Conservation (phyloP, 2,888 invertebrate genomes). For the Lissonota sp. region DNA sequence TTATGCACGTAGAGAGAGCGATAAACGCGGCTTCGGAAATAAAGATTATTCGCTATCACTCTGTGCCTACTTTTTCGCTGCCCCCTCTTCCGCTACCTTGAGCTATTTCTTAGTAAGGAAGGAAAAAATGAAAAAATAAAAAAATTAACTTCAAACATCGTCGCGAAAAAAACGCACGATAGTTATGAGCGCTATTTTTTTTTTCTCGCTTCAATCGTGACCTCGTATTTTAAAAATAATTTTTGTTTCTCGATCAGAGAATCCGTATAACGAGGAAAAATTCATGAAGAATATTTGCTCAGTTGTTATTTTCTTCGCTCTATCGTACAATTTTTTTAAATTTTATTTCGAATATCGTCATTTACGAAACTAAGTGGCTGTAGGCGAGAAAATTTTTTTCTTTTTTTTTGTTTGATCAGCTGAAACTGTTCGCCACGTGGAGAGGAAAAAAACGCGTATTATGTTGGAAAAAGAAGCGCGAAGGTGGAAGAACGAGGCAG, state of each 20-base stretch:
- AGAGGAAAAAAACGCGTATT: neutral
- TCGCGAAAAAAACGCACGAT: slow-evolving; percentile 29
- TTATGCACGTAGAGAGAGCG: slow-evolving; percentile 58
- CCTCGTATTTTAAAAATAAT: neutral
- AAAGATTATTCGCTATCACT: slow-evolving; percentile 76
- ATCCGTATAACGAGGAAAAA: slow-evolving; percentile 49
- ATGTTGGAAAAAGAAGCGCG: neutral
- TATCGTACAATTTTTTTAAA: slow-evolving; percentile 6
- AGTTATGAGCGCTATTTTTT: slow-evolving; percentile 32
- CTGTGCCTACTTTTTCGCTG: slow-evolving; percentile 66
- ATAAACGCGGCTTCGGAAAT: slow-evolving; percentile 55
- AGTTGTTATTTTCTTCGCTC: slow-evolving; percentile 67
- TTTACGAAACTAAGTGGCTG: slow-evolving; percentile 62
- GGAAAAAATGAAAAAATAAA: neutral
- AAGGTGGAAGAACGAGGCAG: neutral
- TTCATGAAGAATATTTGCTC: slow-evolving; percentile 70
- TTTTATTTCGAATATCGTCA: slow-evolving; percentile 52
- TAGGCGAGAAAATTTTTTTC: slow-evolving; percentile 22
- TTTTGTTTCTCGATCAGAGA: neutral
- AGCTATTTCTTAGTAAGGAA: slow-evolving; percentile 1
- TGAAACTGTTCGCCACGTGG: slow-evolving; percentile 68
- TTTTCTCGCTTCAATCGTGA: slow-evolving; percentile 2
- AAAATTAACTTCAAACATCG: neutral
- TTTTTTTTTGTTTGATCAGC: slow-evolving; percentile 69
- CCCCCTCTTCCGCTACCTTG: slow-evolving; percentile 25